Conservation (phyloP, 2,888 invertebrate species). For the Melieria omissa region DNA sequence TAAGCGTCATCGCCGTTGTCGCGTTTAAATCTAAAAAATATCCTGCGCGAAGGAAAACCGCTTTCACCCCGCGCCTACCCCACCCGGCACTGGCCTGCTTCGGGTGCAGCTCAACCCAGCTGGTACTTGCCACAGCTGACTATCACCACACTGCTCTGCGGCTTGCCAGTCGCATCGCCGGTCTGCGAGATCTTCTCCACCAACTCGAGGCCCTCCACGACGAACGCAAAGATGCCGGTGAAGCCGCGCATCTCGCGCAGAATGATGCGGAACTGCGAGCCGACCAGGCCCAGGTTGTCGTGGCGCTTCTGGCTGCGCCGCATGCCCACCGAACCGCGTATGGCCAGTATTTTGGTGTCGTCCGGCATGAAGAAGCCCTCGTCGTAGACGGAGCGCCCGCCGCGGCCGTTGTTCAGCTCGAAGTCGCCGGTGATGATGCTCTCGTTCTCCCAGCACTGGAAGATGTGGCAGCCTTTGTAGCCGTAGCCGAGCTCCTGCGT, state of each 20-base stretch:
- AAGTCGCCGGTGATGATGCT: conserved; percentile 85
- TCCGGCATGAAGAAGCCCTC: conserved; percentile 84
- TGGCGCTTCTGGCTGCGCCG: conserved; percentile 82
- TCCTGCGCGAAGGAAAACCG: neutral
- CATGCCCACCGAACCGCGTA: conserved; percentile 84
- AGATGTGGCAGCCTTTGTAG: conserved; percentile 82
- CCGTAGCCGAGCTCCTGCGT: conserved; percentile 80
- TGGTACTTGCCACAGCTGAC: conserved; percentile 80
- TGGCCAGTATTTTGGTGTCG: conserved; percentile 80
- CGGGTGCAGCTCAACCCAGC: conserved; percentile 51
- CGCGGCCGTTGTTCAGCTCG: conserved; percentile 83
- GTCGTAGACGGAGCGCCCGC: conserved; percentile 81
- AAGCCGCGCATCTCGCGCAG: conserved; percentile 85
- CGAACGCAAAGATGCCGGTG: conserved; percentile 84
- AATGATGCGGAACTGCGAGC: conserved; percentile 85
- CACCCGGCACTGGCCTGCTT: neutral
- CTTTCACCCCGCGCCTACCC: neutral
- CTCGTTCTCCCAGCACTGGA: conserved; percentile 86
- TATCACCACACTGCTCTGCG: conserved; percentile 78
- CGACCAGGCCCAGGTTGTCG: conserved; percentile 84
- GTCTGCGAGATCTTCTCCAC: conserved; percentile 82
- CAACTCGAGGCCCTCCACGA: conserved; percentile 82
- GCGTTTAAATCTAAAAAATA: too few relatives aligned
- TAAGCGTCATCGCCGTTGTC: too few relatives aligned
- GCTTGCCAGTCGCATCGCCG: conserved; percentile 82